Evolutionary conservation across 2,797 vertebrate genomes (phyloP).

Genomic region (Leptatherina wallacei): DNA sequence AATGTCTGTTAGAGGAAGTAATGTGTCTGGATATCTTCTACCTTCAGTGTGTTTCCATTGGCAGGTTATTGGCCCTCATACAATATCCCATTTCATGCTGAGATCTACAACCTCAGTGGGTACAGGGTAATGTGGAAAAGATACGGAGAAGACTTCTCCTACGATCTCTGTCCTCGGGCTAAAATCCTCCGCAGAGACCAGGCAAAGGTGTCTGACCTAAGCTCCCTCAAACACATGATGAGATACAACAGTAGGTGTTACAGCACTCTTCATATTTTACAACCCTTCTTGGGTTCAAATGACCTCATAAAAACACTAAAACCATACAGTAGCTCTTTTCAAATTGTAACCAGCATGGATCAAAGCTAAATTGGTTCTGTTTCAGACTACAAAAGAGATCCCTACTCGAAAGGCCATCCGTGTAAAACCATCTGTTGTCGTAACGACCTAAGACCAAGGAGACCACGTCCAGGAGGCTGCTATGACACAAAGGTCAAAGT

Average conservation of each 20-base stretch:
- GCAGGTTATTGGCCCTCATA: slow-evolving; percentile 95
- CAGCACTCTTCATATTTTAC: neutral
- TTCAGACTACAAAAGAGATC: slow-evolving; percentile 88
- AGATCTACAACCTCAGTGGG: slow-evolving; percentile 89
- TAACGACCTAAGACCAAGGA: slow-evolving; percentile 83
- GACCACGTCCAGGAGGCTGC: slow-evolving; percentile 87
- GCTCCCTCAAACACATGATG: slow-evolving; percentile 90
- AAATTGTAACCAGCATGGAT: slow-evolving; percentile 1
- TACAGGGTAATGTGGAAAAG: slow-evolving; percentile 83
- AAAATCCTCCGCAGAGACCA: slow-evolving; percentile 94
- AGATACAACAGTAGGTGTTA: slow-evolving; percentile 91
- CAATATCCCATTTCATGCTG: slow-evolving; percentile 89
- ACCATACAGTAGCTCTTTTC: neutral
- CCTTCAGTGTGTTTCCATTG: slow-evolving; percentile 19
- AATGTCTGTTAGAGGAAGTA: neutral
- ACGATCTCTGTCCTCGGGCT: slow-evolving; percentile 89
- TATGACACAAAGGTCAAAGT: slow-evolving; percentile 91
- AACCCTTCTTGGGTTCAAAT: neutral
- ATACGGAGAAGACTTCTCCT: slow-evolving; percentile 89
- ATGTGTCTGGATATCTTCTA: neutral
- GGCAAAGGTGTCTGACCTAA: slow-evolving; percentile 83
- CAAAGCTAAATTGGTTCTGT: slow-evolving; percentile 32
- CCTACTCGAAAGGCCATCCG: slow-evolving; percentile 87
- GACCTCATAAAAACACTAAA: neutral
- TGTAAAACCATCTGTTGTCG: slow-evolving; percentile 93